Percentiles rank a stretch among this genome's conserved stretches.
These are phyloP conservation scores for Probaryconus sp. DNA, from an alignment of 1,140 invertebrate species.

Conservation along the genomic window DNA sequence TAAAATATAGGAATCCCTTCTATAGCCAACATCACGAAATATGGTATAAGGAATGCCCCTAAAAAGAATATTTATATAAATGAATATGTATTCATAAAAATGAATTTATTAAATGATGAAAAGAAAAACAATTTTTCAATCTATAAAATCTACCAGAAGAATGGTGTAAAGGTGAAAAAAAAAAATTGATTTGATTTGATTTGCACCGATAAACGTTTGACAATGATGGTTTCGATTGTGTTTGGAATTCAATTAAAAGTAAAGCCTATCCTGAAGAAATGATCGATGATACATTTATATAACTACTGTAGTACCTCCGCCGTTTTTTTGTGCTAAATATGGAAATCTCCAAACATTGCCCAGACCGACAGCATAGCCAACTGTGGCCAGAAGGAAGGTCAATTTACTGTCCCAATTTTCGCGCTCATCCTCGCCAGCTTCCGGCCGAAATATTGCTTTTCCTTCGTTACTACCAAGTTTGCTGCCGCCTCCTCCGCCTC, in stretches of 20 bases:
- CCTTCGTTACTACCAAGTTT: slow-evolving; percentile 80
- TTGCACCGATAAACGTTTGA: no score
- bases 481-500: slow-evolving; percentile 72
- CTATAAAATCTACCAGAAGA: no score
- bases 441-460: slow-evolving; percentile 83
- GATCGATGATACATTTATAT: slow-evolving; percentile 12
- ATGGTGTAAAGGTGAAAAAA: no score
- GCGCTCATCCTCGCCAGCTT: slow-evolving; percentile 87
- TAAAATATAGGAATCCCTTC: slow-evolving; percentile 97
- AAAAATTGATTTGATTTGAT: no score
- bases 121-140: neutral
- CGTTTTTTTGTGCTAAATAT: slow-evolving; percentile 94
- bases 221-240: no score
- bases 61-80: slow-evolving; percentile 11
- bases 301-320: slow-evolving; percentile 83
- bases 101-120: neutral
- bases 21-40: slow-evolving; percentile 94
- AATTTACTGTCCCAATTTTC: slow-evolving; percentile 96
- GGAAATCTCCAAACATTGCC: slow-evolving; percentile 97
- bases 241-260: no score
- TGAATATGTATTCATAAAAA: neutral
- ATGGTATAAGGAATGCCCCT: slow-evolving; percentile 95
- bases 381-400: slow-evolving; percentile 92
- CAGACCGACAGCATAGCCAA: slow-evolving; percentile 95
- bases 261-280: no score